Evolutionary conservation across 2,797 vertebrate species (phyloP).

Genomic region (Enteromius viviparus): DNA sequence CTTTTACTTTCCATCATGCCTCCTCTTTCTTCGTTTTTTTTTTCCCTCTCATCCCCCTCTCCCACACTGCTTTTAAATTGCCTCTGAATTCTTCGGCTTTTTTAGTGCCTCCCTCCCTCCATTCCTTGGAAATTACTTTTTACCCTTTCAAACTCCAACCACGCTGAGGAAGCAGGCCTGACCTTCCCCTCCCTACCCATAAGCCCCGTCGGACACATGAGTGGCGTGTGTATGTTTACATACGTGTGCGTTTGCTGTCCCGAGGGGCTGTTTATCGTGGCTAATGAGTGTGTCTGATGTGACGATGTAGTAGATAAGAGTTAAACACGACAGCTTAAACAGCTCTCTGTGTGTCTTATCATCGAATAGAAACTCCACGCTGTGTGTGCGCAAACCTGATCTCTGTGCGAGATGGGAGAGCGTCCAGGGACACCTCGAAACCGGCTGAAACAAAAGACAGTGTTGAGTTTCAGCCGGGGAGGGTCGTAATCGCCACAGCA

Average conservation of each 20-base stretch:
- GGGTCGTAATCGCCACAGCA: slow-evolving; percentile 59
- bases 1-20: slow-evolving; percentile 81
- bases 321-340: slow-evolving; percentile 47
- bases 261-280: slow-evolving; percentile 45
- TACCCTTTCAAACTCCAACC: slow-evolving; percentile 80
- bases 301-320: slow-evolving; percentile 27
- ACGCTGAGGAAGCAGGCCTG: slow-evolving; percentile 78
- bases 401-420: slow-evolving; percentile 59
- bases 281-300: slow-evolving; percentile 30
- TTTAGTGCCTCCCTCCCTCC: slow-evolving; percentile 83
- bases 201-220: slow-evolving; percentile 37
- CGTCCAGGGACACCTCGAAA: slow-evolving; percentile 59
- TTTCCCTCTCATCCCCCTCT: slow-evolving; percentile 82
- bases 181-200: slow-evolving; percentile 68
- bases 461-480: slow-evolving; percentile 63
- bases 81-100: slow-evolving; percentile 85
- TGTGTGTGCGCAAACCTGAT: slow-evolving; percentile 52
- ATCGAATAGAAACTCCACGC: slow-evolving; percentile 14
- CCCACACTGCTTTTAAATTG: slow-evolving; percentile 87
- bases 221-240: slow-evolving; percentile 38
- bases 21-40: slow-evolving; percentile 75
- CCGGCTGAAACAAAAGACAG: slow-evolving; percentile 57
- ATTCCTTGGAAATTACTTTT: slow-evolving; percentile 82
- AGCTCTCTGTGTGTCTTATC: slow-evolving; percentile 34
- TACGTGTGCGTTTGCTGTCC: slow-evolving; percentile 54